phyloP scores from a whole-genome alignment of 2,113 vertebrate genomes.

The Thalassoma bifasciatum region DNA sequence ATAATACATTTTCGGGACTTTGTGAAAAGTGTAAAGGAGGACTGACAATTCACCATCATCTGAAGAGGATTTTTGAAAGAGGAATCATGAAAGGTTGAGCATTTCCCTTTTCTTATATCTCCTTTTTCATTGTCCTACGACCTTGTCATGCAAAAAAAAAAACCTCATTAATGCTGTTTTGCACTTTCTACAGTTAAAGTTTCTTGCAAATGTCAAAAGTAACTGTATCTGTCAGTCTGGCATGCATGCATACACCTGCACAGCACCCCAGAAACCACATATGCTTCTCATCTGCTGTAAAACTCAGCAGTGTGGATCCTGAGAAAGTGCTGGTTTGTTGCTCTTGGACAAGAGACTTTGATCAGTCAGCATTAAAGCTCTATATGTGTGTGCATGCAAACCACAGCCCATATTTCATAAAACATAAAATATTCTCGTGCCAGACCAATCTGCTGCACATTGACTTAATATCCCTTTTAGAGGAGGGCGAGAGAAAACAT shows the following conservation, averaged over 20 bases:
- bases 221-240: slow-evolving; percentile 29
- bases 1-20: slow-evolving; percentile 23
- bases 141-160: neutral
- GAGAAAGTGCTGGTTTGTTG: slow-evolving; percentile 73
- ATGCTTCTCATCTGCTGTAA: slow-evolving; percentile 64
- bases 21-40: neutral
- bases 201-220: neutral
- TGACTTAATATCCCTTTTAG: slow-evolving; percentile 58
- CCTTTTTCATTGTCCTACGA: neutral
- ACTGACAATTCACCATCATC: neutral
- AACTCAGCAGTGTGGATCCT: slow-evolving; percentile 47
- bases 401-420: slow-evolving; percentile 31
- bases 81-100: slow-evolving; percentile 84
- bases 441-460: slow-evolving; percentile 39
- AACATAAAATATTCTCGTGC: slow-evolving; percentile 36
- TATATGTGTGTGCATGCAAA: slow-evolving; percentile 13
- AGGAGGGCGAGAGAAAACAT: slow-evolving; percentile 48
- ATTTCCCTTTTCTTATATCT: neutral
- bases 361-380: slow-evolving; percentile 67
- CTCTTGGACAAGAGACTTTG: slow-evolving; percentile 72
- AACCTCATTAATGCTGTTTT: neutral
- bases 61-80: slow-evolving; percentile 20
- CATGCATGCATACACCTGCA: slow-evolving; percentile 58
- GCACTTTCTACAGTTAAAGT: neutral
- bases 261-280: slow-evolving; percentile 45